phyloP scores from a whole-genome alignment of 2,888 invertebrate genomes.

The Ditula angustiorana region DNA sequence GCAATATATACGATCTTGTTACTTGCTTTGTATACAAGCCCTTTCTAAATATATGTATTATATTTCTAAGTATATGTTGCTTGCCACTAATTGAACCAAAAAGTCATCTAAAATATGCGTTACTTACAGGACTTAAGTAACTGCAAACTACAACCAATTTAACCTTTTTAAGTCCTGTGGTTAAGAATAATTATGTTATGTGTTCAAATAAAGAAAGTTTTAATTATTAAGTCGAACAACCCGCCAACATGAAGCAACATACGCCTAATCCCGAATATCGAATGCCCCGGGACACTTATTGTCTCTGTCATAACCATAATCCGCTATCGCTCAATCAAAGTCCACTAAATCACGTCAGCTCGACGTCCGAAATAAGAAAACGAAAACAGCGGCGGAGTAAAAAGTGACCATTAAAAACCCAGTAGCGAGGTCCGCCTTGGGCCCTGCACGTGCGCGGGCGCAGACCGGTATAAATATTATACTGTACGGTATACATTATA shows the following conservation, averaged over 20 bases:
- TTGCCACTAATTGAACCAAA: no score
- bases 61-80: no score
- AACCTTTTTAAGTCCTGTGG: no score
- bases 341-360: conserved; percentile 38
- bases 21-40: no score
- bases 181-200: no score
- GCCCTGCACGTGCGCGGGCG: conserved; percentile 72
- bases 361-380: conserved; percentile 54
- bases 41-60: no score
- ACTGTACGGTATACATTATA: conserved; percentile 27
- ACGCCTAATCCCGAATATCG: conserved; percentile 8
- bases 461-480: conserved; percentile 7
- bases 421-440: conserved; percentile 70
- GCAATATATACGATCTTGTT: no score
- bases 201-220: no score
- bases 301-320: conserved; percentile 29
- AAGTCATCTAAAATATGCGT: no score
- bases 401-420: conserved; percentile 73
- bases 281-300: conserved; percentile 23
- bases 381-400: conserved; percentile 54
- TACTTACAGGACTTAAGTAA: no score
- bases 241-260: conserved; percentile 8
- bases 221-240: no score
- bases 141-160: no score
- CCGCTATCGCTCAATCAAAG: conserved; percentile 38